Conservation (phyloP, 2,113 vertebrate species). For the Engraulis encrasicolus region DNA sequence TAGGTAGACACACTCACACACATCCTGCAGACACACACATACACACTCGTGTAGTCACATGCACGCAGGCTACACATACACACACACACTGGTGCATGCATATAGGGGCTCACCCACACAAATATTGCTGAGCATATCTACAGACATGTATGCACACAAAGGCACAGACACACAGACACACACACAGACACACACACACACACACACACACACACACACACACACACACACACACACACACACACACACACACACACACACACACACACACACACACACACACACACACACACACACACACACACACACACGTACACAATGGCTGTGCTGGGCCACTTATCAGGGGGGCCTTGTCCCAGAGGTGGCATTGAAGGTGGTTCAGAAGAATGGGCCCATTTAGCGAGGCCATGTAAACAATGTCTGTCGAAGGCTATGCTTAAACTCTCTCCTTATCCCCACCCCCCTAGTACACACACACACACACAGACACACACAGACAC, state of each 20-base stretch:
- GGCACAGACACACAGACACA: too few relatives aligned
- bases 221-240: not conserved
- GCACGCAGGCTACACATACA: too few relatives aligned
- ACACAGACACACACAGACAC: too few relatives aligned
- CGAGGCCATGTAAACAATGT: not conserved
- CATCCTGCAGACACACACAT: not conserved
- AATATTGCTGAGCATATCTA: too few relatives aligned
- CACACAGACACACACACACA: too few relatives aligned
- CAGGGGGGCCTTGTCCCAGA: not conserved
- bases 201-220: not conserved
- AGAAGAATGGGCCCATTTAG: constrained; percentile 6
- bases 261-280: constrained; percentile 1
- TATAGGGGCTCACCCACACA: too few relatives aligned
- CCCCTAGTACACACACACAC: too few relatives aligned
- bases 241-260: not conserved
- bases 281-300: constrained; percentile 3
- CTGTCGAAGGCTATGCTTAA: not conserved
- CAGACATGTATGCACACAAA: too few relatives aligned
- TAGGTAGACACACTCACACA: not conserved
- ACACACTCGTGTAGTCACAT: not conserved
- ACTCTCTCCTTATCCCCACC: not conserved
- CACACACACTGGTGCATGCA: too few relatives aligned
- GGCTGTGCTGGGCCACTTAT: not conserved
- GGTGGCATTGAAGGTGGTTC: not conserved
- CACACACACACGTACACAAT: constrained; percentile 1